phyloP scores from a whole-genome alignment of 2,888 invertebrate species.

The Brachyptera putata region DNA sequence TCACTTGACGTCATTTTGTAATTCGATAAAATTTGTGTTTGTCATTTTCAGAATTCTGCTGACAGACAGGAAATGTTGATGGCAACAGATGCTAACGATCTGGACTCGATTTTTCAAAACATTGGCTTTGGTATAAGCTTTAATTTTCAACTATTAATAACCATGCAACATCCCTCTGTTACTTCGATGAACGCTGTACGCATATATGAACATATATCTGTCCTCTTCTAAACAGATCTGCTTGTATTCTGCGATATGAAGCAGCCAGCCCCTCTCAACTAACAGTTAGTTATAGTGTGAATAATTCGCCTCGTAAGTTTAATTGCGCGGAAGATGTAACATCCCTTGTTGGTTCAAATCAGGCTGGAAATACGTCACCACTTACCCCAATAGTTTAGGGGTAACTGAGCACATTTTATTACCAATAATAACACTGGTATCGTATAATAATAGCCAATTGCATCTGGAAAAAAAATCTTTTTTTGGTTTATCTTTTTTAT shows the following conservation, averaged over 20 bases:
- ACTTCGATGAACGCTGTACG: neutral
- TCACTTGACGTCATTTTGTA: constrained; percentile 7
- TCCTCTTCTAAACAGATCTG: no score
- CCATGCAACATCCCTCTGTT: no score
- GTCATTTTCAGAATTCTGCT: constrained; percentile 8
- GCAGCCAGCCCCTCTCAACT: no score
- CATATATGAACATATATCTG: no score
- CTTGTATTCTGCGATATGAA: no score
- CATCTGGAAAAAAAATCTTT: no score
- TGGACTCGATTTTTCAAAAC: constrained; percentile 12
- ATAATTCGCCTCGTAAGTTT: constrained; percentile 17
- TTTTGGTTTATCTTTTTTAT: no score
- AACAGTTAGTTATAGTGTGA: no score
- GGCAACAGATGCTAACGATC: constrained; percentile 1
- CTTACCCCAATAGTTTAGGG: neutral
- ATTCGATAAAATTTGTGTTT: constrained; percentile 19
- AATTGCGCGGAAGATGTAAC: constrained; percentile 24
- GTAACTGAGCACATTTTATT: constrained; percentile 23
- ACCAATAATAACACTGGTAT: no score
- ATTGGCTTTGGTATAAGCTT: neutral
- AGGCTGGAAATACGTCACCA: neutral
- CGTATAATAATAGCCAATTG: no score
- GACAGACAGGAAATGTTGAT: constrained; percentile 1
- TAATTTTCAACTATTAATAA: constrained; percentile 19
- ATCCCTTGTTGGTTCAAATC: neutral